phyloP scores from a whole-genome alignment of 2,888 invertebrate species.

The Sinohyriopsis cumingii region DNA sequence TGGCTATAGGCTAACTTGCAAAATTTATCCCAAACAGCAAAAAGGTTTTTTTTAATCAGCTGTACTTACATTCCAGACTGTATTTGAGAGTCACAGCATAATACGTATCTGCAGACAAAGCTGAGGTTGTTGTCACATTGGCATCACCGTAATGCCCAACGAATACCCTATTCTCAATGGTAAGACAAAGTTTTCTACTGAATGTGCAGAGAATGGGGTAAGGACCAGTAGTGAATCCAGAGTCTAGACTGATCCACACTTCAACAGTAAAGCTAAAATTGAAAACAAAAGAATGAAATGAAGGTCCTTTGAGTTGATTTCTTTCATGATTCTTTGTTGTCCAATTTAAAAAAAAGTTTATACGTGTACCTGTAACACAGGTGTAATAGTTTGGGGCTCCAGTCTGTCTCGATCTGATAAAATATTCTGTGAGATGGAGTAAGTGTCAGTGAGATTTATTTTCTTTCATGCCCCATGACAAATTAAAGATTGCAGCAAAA shows the following conservation, averaged over 20 bases:
- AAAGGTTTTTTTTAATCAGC: background rate
- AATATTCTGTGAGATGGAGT: background rate
- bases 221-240: conserved; percentile 38
- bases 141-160: conserved; percentile 37
- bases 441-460: too few relatives aligned
- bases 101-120: conserved; percentile 45
- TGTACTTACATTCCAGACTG: conserved; percentile 26
- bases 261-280: conserved; percentile 57
- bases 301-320: too few relatives aligned
- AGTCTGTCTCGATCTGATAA: background rate
- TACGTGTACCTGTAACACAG: too few relatives aligned
- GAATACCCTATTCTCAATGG: conserved; percentile 42
- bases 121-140: conserved; percentile 32
- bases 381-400: too few relatives aligned
- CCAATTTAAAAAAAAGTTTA: too few relatives aligned
- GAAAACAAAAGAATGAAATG: too few relatives aligned
- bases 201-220: conserved; percentile 56
- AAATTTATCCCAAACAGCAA: too few relatives aligned
- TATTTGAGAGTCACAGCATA: conserved; percentile 50
- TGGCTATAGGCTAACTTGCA: too few relatives aligned
- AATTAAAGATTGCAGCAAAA: too few relatives aligned
- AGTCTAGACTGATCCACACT: conserved; percentile 47
- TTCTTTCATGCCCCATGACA: too few relatives aligned
- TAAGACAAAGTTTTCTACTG: conserved; percentile 49
- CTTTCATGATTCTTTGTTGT: too few relatives aligned